A percentile compares a stretch with the other conserved stretches of the same genome.
These are phyloP conservation scores for Pituophis catenifer DNA, from an alignment of 2,113 vertebrate species.

Conservation along the genomic window DNA sequence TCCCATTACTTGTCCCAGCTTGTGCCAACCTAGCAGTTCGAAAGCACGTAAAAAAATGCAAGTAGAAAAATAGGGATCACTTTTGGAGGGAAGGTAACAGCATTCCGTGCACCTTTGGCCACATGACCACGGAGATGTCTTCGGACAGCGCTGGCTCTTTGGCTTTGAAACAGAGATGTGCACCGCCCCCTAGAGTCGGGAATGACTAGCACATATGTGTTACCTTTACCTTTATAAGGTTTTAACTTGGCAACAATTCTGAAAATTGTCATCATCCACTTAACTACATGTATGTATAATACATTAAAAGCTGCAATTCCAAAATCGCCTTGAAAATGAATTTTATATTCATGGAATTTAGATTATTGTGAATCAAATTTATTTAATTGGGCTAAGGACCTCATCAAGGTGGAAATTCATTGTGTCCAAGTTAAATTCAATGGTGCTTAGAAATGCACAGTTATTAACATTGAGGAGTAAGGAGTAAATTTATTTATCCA, in stretches of 20 bases:
- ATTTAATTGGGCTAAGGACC: background rate
- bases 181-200: too few relatives aligned
- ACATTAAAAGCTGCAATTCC: background rate
- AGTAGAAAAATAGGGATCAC: too few relatives aligned
- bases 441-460: background rate
- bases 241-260: background rate
- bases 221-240: background rate
- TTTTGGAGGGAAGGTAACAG: too few relatives aligned
- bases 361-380: background rate
- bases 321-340: background rate
- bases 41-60: too few relatives aligned
- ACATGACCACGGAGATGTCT: too few relatives aligned
- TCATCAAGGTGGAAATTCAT: background rate
- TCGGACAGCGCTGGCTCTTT: too few relatives aligned
- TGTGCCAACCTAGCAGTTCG: too few relatives aligned
- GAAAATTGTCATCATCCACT: background rate
- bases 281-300: background rate
- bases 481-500: background rate
- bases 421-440: background rate
- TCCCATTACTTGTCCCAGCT: too few relatives aligned
- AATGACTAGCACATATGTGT: too few relatives aligned
- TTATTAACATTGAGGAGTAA: background rate
- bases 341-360: background rate
- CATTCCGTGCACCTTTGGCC: too few relatives aligned
- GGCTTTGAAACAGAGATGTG: too few relatives aligned